These are phyloP conservation scores for Globia sparganii DNA, from an alignment of 2,888 invertebrate genomes.

Conservation along the genomic window DNA sequence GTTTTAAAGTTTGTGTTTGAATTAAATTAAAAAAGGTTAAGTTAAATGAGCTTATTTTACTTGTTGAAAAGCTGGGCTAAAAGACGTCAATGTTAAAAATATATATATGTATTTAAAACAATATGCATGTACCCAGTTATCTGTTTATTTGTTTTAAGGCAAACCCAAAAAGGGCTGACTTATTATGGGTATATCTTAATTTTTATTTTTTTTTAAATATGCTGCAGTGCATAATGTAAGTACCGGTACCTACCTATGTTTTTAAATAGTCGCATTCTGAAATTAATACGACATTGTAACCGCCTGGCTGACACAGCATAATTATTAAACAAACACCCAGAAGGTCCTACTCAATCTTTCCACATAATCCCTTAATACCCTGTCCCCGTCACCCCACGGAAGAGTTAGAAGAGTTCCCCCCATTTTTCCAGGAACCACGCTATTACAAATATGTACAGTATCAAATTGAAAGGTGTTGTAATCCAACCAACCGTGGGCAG, in stretches of 20 bases:
- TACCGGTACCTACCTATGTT: constrained; percentile 3
- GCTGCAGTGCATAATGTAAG: too few species aligned
- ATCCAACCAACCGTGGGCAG: constrained; percentile 62
- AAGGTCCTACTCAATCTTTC: constrained; percentile 17
- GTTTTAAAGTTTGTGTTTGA: constrained; percentile 3
- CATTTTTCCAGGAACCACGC: constrained; percentile 42
- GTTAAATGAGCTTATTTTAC: background rate
- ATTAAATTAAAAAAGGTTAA: background rate
- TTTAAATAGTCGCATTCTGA: constrained; percentile 7
- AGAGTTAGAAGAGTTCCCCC: constrained; percentile 13
- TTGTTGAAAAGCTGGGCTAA: background rate
- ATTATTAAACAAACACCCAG: constrained; percentile 47
- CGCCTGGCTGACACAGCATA: constrained; percentile 16
- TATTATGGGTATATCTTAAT: background rate
- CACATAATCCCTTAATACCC: constrained; percentile 31
- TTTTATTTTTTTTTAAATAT: too few species aligned
- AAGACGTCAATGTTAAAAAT: background rate
- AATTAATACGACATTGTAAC: constrained; percentile 26
- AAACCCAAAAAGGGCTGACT: background rate
- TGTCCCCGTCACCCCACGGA: constrained; percentile 12
- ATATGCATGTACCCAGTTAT: too few species aligned
- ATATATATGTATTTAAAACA: too few species aligned
- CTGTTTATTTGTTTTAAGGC: background rate
- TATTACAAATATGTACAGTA: constrained; percentile 54
- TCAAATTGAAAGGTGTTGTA: constrained; percentile 72